phyloP scores from a whole-genome alignment of 2,797 vertebrate genomes.

The Ceyx erithaca region DNA sequence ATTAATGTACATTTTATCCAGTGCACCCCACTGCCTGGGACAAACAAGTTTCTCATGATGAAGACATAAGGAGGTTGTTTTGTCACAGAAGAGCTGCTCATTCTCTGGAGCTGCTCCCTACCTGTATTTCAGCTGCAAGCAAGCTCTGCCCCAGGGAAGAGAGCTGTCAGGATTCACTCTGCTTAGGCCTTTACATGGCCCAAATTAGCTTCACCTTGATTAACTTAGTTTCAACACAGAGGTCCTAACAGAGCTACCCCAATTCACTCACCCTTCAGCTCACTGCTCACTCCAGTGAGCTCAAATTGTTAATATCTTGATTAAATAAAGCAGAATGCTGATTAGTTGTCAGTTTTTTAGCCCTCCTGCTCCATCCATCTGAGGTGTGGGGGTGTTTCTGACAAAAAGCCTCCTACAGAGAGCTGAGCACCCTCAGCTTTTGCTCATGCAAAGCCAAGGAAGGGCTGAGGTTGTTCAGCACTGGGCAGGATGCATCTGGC shows the following conservation, averaged over 20 bases:
- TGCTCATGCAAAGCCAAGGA: background rate
- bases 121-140: background rate
- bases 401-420: background rate
- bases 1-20: background rate
- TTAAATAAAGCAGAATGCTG: background rate
- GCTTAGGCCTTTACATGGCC: background rate
- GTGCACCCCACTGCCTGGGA: background rate
- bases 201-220: conserved; percentile 54
- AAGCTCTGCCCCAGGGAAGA: background rate
- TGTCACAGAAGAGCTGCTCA: background rate
- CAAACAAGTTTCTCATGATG: background rate
- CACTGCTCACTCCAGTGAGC: background rate
- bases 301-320: background rate
- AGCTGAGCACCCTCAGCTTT: background rate
- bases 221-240: conserved; percentile 15
- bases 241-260: background rate
- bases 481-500: background rate
- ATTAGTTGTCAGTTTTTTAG: background rate
- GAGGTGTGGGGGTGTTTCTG: background rate
- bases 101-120: background rate
- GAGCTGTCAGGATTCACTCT: background rate
- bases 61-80: background rate
- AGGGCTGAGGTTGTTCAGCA: background rate
- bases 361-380: background rate
- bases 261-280: background rate